phyloP scores from a whole-genome alignment of 2,797 vertebrate species.

The Oreochromis mossambicus region DNA sequence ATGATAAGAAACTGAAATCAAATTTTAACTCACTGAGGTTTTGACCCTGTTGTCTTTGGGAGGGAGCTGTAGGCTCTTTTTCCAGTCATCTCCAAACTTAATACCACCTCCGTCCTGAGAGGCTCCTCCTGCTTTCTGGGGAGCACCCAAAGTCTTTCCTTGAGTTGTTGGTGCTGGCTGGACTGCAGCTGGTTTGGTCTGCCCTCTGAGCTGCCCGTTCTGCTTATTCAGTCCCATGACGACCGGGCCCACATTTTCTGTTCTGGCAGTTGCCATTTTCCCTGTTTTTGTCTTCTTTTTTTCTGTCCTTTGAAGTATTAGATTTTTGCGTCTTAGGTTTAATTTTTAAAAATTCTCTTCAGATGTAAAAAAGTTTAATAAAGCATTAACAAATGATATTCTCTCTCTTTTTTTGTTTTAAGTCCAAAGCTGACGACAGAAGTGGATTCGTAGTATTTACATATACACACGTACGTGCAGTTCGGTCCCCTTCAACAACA shows the following conservation, averaged over 20 bases:
- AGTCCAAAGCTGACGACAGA: slow-evolving; percentile 63
- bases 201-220: slow-evolving; percentile 79
- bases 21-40: slow-evolving; percentile 74
- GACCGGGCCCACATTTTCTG: slow-evolving; percentile 70
- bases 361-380: slow-evolving; percentile 75
- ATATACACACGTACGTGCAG: slow-evolving; percentile 71
- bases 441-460: slow-evolving; percentile 72
- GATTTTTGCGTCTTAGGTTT: slow-evolving; percentile 57
- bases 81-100: slow-evolving; percentile 83
- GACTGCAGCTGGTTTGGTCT: slow-evolving; percentile 67
- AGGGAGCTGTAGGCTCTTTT: slow-evolving; percentile 77
- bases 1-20: neutral
- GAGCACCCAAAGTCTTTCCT: slow-evolving; percentile 57
- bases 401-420: slow-evolving; percentile 41
- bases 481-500: slow-evolving; percentile 73
- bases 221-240: slow-evolving; percentile 79
- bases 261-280: slow-evolving; percentile 76
- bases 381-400: slow-evolving; percentile 76
- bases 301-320: slow-evolving; percentile 30
- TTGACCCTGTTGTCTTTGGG: slow-evolving; percentile 77
- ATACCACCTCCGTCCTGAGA: slow-evolving; percentile 74
- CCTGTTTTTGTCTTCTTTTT: neutral
- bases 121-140: slow-evolving; percentile 57
- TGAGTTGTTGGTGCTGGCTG: slow-evolving; percentile 58
- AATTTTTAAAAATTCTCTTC: slow-evolving; percentile 62